phyloP scores from a whole-genome alignment of 2,797 vertebrate genomes.

The Amazona finschi region DNA sequence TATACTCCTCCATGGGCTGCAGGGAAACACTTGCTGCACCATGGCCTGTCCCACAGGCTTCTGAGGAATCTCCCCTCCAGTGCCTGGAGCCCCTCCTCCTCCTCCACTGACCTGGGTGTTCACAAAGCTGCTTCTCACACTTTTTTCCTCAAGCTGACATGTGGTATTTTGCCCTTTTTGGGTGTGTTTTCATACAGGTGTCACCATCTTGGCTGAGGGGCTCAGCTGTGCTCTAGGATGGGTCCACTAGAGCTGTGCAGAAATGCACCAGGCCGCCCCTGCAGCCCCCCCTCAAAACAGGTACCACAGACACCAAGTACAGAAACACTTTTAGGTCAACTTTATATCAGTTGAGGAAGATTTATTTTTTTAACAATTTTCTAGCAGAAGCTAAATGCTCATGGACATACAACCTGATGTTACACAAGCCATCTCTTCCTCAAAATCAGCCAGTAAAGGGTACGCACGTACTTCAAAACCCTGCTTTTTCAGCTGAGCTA shows the following conservation, averaged over 20 bases:
- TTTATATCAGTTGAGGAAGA: neutral
- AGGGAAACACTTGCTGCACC: neutral
- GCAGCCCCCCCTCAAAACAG: neutral
- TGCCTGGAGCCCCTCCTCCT: neutral
- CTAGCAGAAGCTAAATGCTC: neutral
- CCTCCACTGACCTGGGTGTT: neutral
- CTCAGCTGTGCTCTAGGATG: neutral
- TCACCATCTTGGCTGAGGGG: neutral
- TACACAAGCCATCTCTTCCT: neutral
- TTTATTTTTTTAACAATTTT: neutral
- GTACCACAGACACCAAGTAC: neutral
- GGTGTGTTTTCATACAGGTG: neutral
- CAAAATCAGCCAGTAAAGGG: neutral
- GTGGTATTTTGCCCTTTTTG: neutral
- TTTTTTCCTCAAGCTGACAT: rapidly evolving
- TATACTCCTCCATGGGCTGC: neutral
- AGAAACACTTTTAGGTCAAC: neutral
- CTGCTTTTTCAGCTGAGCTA: neutral
- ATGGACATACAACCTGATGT: rapidly evolving
- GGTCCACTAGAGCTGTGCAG: rapidly evolving
- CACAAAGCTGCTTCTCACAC: neutral
- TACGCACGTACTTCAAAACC: neutral
- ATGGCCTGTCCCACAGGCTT: neutral
- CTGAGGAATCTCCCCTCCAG: neutral
- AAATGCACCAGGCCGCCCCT: rapidly evolving